phyloP scores from a whole-genome alignment of 2,888 invertebrate species.

The Agonopterix subpropinquella region DNA sequence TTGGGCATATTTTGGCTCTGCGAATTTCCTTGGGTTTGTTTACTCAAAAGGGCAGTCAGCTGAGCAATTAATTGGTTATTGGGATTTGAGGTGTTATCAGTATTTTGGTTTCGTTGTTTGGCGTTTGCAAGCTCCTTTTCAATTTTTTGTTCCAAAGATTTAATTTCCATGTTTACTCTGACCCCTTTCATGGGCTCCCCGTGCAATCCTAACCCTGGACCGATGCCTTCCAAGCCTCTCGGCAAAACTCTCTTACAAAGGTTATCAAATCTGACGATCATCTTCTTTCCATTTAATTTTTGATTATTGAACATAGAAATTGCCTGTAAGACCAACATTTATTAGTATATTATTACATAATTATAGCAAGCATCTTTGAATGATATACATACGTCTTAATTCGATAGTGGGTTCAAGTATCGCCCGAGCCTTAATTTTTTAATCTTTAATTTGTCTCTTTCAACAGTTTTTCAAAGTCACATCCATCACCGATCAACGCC shows the following conservation, averaged over 20 bases:
- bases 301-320: slow-evolving; percentile 1
- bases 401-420: too few species aligned
- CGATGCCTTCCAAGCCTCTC: slow-evolving; percentile 10
- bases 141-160: slow-evolving; percentile 5
- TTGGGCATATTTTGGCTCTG: too few species aligned
- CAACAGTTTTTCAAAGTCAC: too few species aligned
- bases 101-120: slow-evolving; percentile 8
- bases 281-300: neutral
- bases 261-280: slow-evolving; percentile 15
- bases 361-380: neutral
- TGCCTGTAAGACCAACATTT: slow-evolving; percentile 1
- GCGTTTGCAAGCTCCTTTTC: too few species aligned
- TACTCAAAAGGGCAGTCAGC: too few species aligned
- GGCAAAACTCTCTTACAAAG: slow-evolving; percentile 3
- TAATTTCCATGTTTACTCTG: slow-evolving; percentile 15
- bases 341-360: neutral
- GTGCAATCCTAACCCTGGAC: slow-evolving; percentile 76
- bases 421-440: too few species aligned
- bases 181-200: slow-evolving; percentile 41
- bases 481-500: too few species aligned
- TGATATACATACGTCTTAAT: too few species aligned
- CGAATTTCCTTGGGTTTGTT: too few species aligned
- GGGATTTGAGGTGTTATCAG: neutral
- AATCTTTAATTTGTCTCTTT: too few species aligned
- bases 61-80: neutral